Evolutionary conservation across 1,140 invertebrate species (phyloP).

Genomic region (Ladona fulva): DNA sequence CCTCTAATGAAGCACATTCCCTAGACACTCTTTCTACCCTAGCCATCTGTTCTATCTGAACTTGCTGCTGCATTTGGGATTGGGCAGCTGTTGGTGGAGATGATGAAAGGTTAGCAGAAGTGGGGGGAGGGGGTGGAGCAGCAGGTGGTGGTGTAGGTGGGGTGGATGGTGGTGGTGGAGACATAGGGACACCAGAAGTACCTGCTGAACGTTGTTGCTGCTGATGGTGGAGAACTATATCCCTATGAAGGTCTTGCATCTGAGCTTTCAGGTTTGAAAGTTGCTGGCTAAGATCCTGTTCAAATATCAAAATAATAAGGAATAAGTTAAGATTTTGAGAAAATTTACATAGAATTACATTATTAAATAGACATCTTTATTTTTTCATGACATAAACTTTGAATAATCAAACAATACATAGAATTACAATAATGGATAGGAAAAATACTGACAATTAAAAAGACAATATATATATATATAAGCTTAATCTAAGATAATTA

Average conservation of each 20-base stretch:
- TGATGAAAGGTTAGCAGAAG: neutral
- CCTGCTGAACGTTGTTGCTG: neutral
- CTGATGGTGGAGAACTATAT: slow-evolving; percentile 26
- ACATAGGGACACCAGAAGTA: neutral
- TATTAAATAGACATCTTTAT: no score
- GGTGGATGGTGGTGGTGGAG: neutral
- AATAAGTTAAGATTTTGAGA: no score
- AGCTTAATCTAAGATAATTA: no score
- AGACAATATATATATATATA: no score
- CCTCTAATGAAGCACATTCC: slow-evolving; percentile 52
- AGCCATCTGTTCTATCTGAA: neutral
- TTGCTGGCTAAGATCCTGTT: slow-evolving; percentile 50
- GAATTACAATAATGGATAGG: no score
- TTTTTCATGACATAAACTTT: no score
- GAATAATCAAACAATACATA: no score
- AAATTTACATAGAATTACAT: no score
- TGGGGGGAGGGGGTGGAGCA: neutral
- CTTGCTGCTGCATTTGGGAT: neutral
- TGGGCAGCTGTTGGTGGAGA: neutral
- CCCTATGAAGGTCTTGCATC: slow-evolving; percentile 51
- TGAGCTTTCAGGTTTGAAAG: slow-evolving; percentile 52
- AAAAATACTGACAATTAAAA: no score
- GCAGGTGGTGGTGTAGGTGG: neutral
- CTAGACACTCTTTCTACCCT: slow-evolving; percentile 42
- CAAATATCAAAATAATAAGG: no score